Evolutionary conservation across 2,888 invertebrate species (phyloP), one percentile per base, ranked within the genome.

Genomic region (Amphipyra berbera): DNA sequence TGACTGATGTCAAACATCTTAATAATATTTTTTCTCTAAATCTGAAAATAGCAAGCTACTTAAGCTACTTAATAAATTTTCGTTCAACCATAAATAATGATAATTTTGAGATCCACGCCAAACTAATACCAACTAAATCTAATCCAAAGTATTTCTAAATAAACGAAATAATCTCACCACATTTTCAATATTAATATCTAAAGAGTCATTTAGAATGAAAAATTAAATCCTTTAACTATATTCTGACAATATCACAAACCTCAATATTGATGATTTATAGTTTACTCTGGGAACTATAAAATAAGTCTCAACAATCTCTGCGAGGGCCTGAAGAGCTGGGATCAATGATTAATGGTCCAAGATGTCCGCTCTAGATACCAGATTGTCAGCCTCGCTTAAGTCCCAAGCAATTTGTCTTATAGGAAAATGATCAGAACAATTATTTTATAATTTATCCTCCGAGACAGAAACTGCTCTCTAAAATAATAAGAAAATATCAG

Each of bases 281-380:
- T 77, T 76, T 60, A 52, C 52, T 45, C 50, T 46, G 52, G 49
- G 58, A 64, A 79, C 69, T 79, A 79, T 76, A 73, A 73, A 77
- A 79, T 63, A 79, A 73, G 59, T 61, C 54, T 63, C 61, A 54
- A 38, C 64, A 59, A 60, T 73, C 52, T 60, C 60, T 21, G 21
- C 21, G 21, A 21, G 21, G 21, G 3, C 21, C 21, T 78, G 72
- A 76, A 68, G 64, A 67, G 72, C 60, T 61, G 71, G 63, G 70
- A 77, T 76, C 68, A 64, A 74, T 85, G 85, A 85, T 85, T 80
- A 85, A 85, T 83, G 80, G 60, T 66, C 45, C 42, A 41, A 53
- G 62, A 72, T 73, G 81, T 78, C 78, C 63, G 61, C 63, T 61
- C 65, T 66, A 71, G 81, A 78, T 74, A 82, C 46, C 77, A 73